These are phyloP conservation scores for Spisula solida DNA, from an alignment of 2,888 invertebrate genomes.

Conservation along the genomic window DNA sequence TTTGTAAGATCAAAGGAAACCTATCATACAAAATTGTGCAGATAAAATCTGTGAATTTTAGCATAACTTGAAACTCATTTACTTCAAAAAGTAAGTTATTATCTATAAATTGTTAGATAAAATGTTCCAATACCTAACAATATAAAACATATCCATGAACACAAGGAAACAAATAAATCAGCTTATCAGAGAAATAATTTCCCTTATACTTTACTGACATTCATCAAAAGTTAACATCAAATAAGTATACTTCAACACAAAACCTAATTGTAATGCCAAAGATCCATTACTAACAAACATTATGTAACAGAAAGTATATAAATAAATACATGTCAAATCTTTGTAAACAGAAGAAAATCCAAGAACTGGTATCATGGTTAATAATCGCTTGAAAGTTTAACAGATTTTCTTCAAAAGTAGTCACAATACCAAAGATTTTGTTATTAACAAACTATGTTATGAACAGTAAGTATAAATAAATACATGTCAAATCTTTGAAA, in stretches of 20 bases:
- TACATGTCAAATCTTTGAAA: too few relatives aligned
- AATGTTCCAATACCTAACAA: not conserved
- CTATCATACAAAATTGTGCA: not conserved
- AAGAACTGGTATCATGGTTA: too few relatives aligned
- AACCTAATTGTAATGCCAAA: not conserved
- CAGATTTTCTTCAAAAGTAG: too few relatives aligned
- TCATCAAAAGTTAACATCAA: not conserved
- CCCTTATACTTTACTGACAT: not conserved
- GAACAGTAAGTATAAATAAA: too few relatives aligned
- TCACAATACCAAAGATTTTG: too few relatives aligned
- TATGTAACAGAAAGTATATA: not conserved
- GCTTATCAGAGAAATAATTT: not conserved
- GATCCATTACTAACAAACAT: not conserved
- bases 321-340: slow-evolving; percentile 14
- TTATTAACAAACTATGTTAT: too few relatives aligned
- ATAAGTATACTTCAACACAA: not conserved
- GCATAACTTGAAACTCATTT: not conserved
- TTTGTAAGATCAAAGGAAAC: not conserved
- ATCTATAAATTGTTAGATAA: not conserved
- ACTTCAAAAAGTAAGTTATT: not conserved
- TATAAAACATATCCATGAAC: not conserved
- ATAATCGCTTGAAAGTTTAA: too few relatives aligned
- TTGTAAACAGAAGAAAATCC: not conserved
- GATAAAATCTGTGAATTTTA: not conserved
- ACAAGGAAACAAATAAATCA: not conserved